These are phyloP conservation scores for Drosophila basisetae DNA, from an alignment of 2,888 invertebrate species.

Conservation along the genomic window DNA sequence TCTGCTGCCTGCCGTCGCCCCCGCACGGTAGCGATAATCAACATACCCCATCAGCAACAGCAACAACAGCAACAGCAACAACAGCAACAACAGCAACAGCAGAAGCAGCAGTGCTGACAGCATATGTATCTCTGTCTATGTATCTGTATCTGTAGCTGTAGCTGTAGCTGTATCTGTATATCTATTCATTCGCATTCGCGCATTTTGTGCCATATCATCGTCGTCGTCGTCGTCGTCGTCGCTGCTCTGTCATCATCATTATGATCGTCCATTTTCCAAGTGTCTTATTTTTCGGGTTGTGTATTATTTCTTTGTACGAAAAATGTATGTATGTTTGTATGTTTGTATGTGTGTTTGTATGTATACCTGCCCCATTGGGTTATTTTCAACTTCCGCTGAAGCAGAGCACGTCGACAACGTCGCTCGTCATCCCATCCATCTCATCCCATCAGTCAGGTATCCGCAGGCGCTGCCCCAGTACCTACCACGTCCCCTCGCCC, in stretches of 20 bases:
- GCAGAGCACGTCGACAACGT: slow-evolving; percentile 16
- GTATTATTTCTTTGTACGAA: slow-evolving; percentile 66
- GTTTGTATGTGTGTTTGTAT: slow-evolving; percentile 1
- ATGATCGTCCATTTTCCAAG: slow-evolving; percentile 73
- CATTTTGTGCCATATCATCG: slow-evolving; percentile 78
- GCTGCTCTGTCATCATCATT: slow-evolving; percentile 69
- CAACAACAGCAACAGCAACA: slow-evolving; percentile 18
- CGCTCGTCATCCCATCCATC: slow-evolving; percentile 30
- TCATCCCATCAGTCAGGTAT: slow-evolving; percentile 3
- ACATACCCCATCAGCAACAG: slow-evolving; percentile 28
- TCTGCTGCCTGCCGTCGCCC: slow-evolving; percentile 60
- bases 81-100: slow-evolving; percentile 30
- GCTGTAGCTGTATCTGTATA: slow-evolving; percentile 36
- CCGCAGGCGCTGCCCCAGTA: slow-evolving; percentile 3
- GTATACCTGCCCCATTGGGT: slow-evolving; percentile 65
- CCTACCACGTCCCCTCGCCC: not conserved
- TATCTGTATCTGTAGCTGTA: slow-evolving; percentile 17
- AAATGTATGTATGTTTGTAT: slow-evolving; percentile 17
- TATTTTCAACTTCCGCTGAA: slow-evolving; percentile 69
- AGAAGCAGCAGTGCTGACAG: slow-evolving; percentile 62
- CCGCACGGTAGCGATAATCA: slow-evolving; percentile 71
- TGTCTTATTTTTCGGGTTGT: slow-evolving; percentile 57
- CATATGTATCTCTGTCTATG: slow-evolving; percentile 23
- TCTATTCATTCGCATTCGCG: slow-evolving; percentile 68
- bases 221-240: slow-evolving; percentile 7